Percentiles rank a stretch among this genome's conserved stretches.
These are phyloP conservation scores for Plecturocebus donacophilus DNA, from an alignment of 2,113 vertebrate species.

Conservation along the genomic window DNA sequence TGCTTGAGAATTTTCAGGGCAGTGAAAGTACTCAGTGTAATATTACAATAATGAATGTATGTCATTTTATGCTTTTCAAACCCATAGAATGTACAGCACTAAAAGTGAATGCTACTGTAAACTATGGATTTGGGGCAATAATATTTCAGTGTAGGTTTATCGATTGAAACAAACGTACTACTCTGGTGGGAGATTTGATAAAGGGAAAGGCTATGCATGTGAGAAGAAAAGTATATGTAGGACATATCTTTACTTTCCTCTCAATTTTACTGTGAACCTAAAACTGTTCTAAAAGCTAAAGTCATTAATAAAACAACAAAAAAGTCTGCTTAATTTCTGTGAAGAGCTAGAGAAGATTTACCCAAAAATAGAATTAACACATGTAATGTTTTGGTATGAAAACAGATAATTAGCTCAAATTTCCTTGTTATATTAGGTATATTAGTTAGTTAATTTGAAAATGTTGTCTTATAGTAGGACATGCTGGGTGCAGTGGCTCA, in stretches of 20 bases:
- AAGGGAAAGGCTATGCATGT: background rate
- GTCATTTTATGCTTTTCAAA: background rate
- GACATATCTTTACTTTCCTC: background rate
- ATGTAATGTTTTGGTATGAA: background rate
- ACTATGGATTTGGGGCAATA: background rate
- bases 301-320: background rate
- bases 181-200: background rate
- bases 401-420: background rate
- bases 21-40: background rate
- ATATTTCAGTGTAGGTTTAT: too few species aligned
- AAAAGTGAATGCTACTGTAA: background rate
- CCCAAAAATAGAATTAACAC: background rate
- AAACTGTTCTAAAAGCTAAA: background rate
- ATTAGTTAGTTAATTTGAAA: background rate
- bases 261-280: background rate
- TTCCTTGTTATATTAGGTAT: background rate
- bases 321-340: background rate
- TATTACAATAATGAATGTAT: background rate
- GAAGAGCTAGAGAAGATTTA: background rate
- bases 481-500: too few species aligned
- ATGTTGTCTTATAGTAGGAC: background rate
- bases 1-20: background rate
- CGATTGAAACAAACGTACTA: background rate
- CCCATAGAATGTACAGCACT: background rate
- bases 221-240: rapidly evolving